Percentiles rank a stretch among this genome's conserved stretches.
Evolutionary conservation across 2,797 vertebrate genomes (phyloP).

Genomic region (Synanceia verrucosa): DNA sequence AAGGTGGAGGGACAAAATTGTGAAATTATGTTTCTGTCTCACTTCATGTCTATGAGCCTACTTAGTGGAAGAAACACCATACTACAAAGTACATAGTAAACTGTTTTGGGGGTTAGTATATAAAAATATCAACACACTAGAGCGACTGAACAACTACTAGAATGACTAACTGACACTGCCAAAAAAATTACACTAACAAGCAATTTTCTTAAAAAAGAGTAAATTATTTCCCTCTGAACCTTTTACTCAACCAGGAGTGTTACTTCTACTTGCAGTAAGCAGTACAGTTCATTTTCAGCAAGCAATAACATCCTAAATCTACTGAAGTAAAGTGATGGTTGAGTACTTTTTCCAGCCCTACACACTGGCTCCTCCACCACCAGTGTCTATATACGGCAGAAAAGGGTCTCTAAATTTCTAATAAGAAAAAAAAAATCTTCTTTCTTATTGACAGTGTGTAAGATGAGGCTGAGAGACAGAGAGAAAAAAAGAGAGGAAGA

Average conservation of each 20-base stretch:
- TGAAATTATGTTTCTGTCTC: not conserved
- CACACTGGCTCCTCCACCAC: not conserved
- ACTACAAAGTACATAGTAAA: too few relatives aligned
- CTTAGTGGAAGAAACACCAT: not conserved
- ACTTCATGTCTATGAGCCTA: not conserved
- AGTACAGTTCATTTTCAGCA: not conserved
- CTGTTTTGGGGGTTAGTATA: too few relatives aligned
- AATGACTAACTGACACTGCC: not conserved
- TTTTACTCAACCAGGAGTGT: not conserved
- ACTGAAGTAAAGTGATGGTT: not conserved
- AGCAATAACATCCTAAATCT: not conserved
- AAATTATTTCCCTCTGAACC: not conserved
- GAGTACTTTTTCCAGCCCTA: not conserved
- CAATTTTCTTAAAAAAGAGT: not conserved
- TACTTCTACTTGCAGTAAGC: not conserved
- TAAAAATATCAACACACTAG: not conserved
- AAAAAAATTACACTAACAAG: not conserved
- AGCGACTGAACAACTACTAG: not conserved
- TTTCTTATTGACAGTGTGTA: conserved; percentile 1
- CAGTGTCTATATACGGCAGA: not conserved
- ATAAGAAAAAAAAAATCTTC: not conserved
- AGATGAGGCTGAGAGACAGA: not conserved
- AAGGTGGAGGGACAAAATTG: not conserved
- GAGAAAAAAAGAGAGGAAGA: conserved; percentile 32
- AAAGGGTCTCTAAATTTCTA: not conserved